phyloP scores from a whole-genome alignment of 2,888 invertebrate species.

The Microctonus aethiopoides region DNA sequence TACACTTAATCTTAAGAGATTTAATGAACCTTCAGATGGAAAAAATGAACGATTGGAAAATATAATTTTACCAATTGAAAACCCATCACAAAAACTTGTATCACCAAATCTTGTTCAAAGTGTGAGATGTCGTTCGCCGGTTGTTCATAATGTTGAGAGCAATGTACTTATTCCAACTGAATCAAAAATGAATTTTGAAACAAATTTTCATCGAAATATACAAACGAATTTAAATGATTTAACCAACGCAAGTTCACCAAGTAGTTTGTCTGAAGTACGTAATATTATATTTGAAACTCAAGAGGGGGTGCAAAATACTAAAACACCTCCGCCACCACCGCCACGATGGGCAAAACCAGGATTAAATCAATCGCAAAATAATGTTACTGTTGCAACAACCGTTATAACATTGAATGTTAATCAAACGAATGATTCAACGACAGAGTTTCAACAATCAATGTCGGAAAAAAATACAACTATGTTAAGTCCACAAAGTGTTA shows the following conservation, averaged over 20 bases:
- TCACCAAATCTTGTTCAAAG: slow-evolving; percentile 64
- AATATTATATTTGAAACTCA: slow-evolving; percentile 50
- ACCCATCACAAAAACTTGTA: slow-evolving; percentile 60
- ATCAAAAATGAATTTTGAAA: slow-evolving; percentile 44
- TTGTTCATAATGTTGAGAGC: slow-evolving; percentile 63
- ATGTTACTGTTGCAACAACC: slow-evolving; percentile 82
- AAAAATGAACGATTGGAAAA: slow-evolving; percentile 53
- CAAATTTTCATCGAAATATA: slow-evolving; percentile 61
- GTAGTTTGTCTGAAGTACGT: slow-evolving; percentile 51
- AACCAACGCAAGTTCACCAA: slow-evolving; percentile 51
- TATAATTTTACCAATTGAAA: slow-evolving; percentile 55
- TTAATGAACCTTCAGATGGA: slow-evolving; percentile 62
- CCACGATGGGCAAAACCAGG: slow-evolving; percentile 86
- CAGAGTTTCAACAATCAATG: slow-evolving; percentile 54
- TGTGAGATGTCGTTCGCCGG: slow-evolving; percentile 61
- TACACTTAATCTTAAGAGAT: slow-evolving; percentile 78
- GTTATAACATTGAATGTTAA: slow-evolving; percentile 82
- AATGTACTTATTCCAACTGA: slow-evolving; percentile 61
- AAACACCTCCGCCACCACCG: slow-evolving; percentile 85
- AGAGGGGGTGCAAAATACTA: slow-evolving; percentile 50
- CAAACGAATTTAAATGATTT: slow-evolving; percentile 54
- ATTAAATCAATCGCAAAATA: slow-evolving; percentile 71
- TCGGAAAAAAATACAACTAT: slow-evolving; percentile 60
- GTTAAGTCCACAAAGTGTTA: slow-evolving; percentile 60
- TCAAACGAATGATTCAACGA: slow-evolving; percentile 47